Evolutionary conservation across 1,140 invertebrate species (phyloP).

Genomic region (Macrobrachium rosenbergii): DNA sequence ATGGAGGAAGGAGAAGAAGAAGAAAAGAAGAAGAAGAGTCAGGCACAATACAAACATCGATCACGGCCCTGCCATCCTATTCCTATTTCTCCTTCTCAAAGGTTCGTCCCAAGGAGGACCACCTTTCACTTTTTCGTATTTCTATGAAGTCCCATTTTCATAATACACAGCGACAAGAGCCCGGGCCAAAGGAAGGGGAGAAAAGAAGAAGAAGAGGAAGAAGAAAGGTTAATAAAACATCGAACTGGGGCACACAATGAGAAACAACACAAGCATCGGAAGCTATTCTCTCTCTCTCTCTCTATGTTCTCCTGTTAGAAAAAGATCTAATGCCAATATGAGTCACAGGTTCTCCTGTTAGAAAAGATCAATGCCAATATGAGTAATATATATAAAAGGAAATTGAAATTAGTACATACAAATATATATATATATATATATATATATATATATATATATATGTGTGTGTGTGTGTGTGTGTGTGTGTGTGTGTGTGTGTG

Average conservation of each 20-base stretch:
- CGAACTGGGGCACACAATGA: too few species aligned
- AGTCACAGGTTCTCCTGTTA: too few species aligned
- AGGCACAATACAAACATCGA: not conserved
- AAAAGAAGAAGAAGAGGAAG: not conserved
- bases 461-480: too few species aligned
- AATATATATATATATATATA: slow-evolving; percentile 15
- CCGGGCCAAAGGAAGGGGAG: not conserved
- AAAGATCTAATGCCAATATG: too few species aligned
- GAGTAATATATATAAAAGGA: too few species aligned
- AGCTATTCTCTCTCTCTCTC: too few species aligned
- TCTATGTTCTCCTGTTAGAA: too few species aligned
- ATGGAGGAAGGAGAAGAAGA: not conserved
- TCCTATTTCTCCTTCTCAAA: not conserved
- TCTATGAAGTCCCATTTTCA: not conserved
- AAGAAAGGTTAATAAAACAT: not conserved
- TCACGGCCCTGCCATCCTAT: not conserved
- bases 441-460: not conserved
- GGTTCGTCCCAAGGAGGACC: not conserved
- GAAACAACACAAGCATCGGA: too few species aligned
- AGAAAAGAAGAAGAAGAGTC: not conserved
- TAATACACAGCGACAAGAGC: not conserved
- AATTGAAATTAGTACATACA: too few species aligned
- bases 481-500: not conserved
- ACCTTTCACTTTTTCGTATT: too few species aligned
- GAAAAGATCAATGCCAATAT: too few species aligned